phyloP scores from a whole-genome alignment of 2,888 invertebrate species.

The Ametastegia equiseti region DNA sequence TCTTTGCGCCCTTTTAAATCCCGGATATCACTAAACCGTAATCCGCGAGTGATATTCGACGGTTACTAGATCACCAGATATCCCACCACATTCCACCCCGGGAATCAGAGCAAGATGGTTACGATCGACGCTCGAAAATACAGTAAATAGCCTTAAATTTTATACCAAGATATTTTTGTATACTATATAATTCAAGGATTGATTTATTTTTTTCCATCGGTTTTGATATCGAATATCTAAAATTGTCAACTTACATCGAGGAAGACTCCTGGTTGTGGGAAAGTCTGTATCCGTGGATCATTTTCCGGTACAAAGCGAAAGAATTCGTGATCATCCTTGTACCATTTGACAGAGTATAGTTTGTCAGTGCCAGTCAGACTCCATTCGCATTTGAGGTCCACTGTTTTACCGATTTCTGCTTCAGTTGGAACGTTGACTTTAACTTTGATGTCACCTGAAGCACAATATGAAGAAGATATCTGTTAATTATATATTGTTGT shows the following conservation, averaged over 20 bases:
- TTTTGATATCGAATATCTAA: too few species aligned
- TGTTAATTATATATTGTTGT: neutral
- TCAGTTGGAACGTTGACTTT: constrained; percentile 64
- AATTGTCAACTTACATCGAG: constrained; percentile 64
- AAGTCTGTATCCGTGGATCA: constrained; percentile 61
- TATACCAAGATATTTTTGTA: neutral
- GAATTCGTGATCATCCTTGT: constrained; percentile 70
- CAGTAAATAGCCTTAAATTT: neutral
- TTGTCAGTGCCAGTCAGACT: constrained; percentile 55
- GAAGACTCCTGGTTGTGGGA: constrained; percentile 62
- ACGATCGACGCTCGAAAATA: neutral
- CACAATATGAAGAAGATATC: neutral
- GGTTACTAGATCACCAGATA: neutral
- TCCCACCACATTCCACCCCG: too few species aligned
- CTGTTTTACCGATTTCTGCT: constrained; percentile 60
- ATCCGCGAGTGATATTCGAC: neutral
- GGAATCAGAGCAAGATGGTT: neutral
- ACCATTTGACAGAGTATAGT: constrained; percentile 70
- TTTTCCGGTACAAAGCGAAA: constrained; percentile 66
- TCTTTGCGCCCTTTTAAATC: neutral
- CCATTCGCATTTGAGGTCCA: constrained; percentile 65
- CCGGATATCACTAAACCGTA: neutral
- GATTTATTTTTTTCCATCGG: too few species aligned
- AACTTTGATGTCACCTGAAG: constrained; percentile 61
- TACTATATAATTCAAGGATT: neutral